Percentiles rank a stretch among this genome's conserved stretches.
phyloP scores from a whole-genome alignment of 2,113 vertebrate genomes.

The Microcebus ravelobensis region DNA sequence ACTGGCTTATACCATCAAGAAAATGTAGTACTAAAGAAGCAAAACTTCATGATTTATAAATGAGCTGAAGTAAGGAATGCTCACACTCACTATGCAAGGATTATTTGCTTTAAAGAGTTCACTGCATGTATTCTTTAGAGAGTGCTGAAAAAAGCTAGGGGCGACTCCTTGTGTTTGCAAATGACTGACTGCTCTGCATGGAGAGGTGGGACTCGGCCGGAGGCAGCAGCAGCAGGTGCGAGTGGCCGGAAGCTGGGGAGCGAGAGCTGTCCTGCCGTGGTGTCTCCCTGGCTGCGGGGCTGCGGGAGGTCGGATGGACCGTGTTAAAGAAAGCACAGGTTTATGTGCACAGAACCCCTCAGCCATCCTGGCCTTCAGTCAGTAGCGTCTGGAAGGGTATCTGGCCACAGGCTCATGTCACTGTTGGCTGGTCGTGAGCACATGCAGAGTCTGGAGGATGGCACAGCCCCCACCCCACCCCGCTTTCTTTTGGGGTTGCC shows the following conservation, averaged over 20 bases:
- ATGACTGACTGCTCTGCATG: neutral
- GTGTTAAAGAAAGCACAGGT: fast-evolving
- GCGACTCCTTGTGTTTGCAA: neutral
- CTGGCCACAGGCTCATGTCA: neutral
- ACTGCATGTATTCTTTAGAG: neutral
- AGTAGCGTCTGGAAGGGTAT: neutral
- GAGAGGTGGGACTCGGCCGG: neutral
- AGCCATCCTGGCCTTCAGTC: neutral
- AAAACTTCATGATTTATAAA: neutral
- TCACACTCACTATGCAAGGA: neutral
- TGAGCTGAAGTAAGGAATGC: neutral
- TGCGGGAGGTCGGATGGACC: neutral
- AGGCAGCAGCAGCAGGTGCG: neutral
- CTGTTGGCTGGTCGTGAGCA: neutral
- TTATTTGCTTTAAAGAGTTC: neutral
- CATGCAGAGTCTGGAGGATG: neutral
- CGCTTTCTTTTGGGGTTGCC: neutral
- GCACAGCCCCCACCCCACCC: neutral
- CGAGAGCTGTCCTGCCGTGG: too few relatives aligned
- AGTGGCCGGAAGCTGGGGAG: neutral
- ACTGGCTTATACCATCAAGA: neutral
- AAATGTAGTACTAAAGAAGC: neutral
- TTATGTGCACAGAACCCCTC: neutral
- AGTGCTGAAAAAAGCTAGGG: neutral
- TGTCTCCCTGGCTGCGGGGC: neutral